Conservation (phyloP, 2,888 invertebrate species). For the Oithona nana region DNA sequence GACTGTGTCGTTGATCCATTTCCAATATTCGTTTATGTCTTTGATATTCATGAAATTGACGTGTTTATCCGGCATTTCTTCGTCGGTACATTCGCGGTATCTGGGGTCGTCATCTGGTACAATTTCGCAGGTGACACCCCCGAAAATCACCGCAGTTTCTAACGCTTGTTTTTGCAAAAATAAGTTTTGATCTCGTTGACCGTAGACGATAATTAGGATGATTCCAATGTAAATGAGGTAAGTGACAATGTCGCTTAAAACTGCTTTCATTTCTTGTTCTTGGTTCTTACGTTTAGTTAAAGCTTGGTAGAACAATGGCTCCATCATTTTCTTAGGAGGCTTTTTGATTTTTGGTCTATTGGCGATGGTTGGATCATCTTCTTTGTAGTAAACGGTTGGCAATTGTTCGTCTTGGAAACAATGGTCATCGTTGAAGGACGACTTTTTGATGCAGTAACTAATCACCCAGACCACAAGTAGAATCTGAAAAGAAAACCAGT, state of each 20-base stretch:
- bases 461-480: conserved; percentile 23
- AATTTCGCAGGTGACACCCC: conserved; percentile 7
- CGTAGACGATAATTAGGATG: conserved; percentile 30
- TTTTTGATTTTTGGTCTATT: background rate
- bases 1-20: conserved; percentile 28
- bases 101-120: conserved; percentile 1
- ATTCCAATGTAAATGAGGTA: conserved; percentile 32
- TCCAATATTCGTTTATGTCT: conserved; percentile 28
- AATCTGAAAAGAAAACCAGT: conserved; percentile 22
- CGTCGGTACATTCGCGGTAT: background rate
- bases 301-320: conserved; percentile 5
- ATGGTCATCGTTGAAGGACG: conserved; percentile 24
- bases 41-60: conserved; percentile 11
- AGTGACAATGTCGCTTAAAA: conserved; percentile 30
- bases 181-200: conserved; percentile 26
- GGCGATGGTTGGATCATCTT: background rate
- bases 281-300: conserved; percentile 26
- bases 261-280: conserved; percentile 31
- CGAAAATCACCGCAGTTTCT: conserved; percentile 10
- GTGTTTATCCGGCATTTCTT: background rate
- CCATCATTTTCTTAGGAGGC: background rate
- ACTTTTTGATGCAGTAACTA: conserved; percentile 22
- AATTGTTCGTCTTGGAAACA: conserved; percentile 26
- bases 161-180: conserved; percentile 14
- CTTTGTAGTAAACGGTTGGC: conserved; percentile 23